These are phyloP conservation scores for Ctenodactylus gundi DNA, from an alignment of 2,113 vertebrate species.

Conservation along the genomic window DNA sequence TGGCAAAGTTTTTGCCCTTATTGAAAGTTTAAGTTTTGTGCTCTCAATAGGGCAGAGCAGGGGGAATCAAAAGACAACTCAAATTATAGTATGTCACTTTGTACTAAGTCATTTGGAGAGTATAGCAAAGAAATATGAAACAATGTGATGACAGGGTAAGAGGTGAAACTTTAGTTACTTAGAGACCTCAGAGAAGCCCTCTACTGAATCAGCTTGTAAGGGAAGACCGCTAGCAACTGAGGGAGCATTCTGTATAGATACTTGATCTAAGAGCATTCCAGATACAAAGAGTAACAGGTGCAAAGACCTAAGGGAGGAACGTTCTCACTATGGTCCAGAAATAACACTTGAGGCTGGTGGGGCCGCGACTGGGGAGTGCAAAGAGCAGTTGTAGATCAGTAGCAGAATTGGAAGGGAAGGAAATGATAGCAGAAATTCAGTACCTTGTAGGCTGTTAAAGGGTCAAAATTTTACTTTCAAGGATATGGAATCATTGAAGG, in stretches of 20 bases:
- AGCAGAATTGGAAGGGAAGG: neutral
- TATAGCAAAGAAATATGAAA: neutral
- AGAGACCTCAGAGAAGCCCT: too few species aligned
- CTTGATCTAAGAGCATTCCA: neutral
- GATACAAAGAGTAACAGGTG: neutral
- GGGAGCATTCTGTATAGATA: neutral
- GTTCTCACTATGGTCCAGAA: neutral
- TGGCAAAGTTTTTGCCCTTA: neutral
- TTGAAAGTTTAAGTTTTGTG: slow-evolving; percentile 1
- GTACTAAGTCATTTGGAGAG: neutral
- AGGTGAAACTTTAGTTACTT: too few species aligned
- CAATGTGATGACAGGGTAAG: too few species aligned
- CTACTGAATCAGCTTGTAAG: neutral
- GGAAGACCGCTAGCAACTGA: neutral
- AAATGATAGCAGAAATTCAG: neutral
- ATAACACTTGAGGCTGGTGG: neutral
- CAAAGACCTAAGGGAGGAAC: neutral
- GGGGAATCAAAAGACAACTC: neutral
- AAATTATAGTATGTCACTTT: neutral
- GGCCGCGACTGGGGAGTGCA: neutral
- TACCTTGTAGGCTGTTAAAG: neutral
- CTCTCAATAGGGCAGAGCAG: neutral
- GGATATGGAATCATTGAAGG: neutral
- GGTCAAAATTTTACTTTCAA: neutral
- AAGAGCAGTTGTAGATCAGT: neutral